Percentiles rank a stretch among this genome's conserved stretches.
phyloP scores from a whole-genome alignment of 2,113 vertebrate species.

The Xyliphius kryptos region DNA sequence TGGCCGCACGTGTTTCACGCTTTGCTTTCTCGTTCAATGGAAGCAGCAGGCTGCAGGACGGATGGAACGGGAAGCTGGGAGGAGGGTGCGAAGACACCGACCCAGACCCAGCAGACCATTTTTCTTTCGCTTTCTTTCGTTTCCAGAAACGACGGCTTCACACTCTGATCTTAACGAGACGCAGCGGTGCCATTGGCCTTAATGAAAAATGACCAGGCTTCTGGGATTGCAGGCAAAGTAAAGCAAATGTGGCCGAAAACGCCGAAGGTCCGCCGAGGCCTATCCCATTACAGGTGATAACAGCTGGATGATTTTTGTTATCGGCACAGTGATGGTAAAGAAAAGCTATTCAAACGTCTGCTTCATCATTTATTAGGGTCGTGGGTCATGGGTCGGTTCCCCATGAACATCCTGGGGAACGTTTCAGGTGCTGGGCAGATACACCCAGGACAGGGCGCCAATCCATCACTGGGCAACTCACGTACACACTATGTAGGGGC shows the following conservation, averaged over 20 bases:
- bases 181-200: slow-evolving; percentile 21
- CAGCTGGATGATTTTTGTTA: too few relatives aligned
- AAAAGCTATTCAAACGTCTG: too few relatives aligned
- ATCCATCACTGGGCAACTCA: too few relatives aligned
- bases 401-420: too few relatives aligned
- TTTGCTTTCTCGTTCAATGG: slow-evolving; percentile 20
- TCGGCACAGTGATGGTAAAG: too few relatives aligned
- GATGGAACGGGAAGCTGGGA: neutral
- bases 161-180: slow-evolving; percentile 23
- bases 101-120: slow-evolving; percentile 6
- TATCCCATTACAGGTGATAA: too few relatives aligned
- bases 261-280: neutral
- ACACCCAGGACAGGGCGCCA: too few relatives aligned
- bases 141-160: slow-evolving; percentile 36
- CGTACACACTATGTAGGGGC: too few relatives aligned
- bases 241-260: slow-evolving; percentile 7
- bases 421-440: too few relatives aligned
- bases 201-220: slow-evolving; percentile 28
- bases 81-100: neutral
- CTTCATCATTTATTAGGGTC: too few relatives aligned
- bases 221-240: neutral
- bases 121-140: slow-evolving; percentile 29
- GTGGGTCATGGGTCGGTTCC: too few relatives aligned
- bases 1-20: slow-evolving; percentile 36
- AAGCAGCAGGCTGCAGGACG: slow-evolving; percentile 25